Percentiles rank a stretch among this genome's conserved stretches.
Conservation (phyloP, 2,113 vertebrate species). For the Sialia sialis region DNA sequence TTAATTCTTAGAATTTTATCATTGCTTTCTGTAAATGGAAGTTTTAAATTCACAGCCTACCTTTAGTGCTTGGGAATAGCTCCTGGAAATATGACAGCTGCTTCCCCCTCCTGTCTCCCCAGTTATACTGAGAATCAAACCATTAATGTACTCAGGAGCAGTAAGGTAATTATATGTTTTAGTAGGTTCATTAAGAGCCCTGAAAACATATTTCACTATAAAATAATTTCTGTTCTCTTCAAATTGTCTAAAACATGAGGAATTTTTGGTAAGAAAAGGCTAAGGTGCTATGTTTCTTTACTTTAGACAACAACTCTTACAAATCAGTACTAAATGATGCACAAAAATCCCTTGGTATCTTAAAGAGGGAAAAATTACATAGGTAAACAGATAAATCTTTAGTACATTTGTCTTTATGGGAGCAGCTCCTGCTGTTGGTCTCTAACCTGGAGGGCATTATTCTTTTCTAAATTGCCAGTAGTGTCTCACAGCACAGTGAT, state of each 20-base stretch:
- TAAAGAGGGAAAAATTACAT: slow-evolving; percentile 72
- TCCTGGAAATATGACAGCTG: slow-evolving; percentile 9
- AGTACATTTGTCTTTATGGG: slow-evolving; percentile 74
- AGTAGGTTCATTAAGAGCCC: slow-evolving; percentile 25
- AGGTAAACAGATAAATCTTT: slow-evolving; percentile 79
- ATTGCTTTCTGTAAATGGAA: neutral
- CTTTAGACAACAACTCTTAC: slow-evolving; percentile 59
- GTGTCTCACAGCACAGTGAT: slow-evolving; percentile 70
- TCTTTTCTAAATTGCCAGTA: slow-evolving; percentile 73
- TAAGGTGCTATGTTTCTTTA: slow-evolving; percentile 42
- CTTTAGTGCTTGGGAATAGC: neutral
- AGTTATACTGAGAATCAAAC: neutral
- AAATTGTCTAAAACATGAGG: slow-evolving; percentile 49
- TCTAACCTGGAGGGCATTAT: slow-evolving; percentile 73
- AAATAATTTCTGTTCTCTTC: slow-evolving; percentile 2
- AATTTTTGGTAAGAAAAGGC: slow-evolving; percentile 37
- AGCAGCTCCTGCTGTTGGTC: slow-evolving; percentile 71
- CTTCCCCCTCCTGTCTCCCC: neutral
- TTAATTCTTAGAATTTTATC: neutral
- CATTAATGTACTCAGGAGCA: slow-evolving; percentile 7
- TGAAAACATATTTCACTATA: neutral
- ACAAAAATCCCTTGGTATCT: slow-evolving; percentile 68
- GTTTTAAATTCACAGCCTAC: neutral
- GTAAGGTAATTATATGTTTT: slow-evolving; percentile 41
- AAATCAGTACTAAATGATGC: slow-evolving; percentile 73